Evolutionary conservation across 2,888 invertebrate species (phyloP).

Genomic region (Limnephilus rhombicus): DNA sequence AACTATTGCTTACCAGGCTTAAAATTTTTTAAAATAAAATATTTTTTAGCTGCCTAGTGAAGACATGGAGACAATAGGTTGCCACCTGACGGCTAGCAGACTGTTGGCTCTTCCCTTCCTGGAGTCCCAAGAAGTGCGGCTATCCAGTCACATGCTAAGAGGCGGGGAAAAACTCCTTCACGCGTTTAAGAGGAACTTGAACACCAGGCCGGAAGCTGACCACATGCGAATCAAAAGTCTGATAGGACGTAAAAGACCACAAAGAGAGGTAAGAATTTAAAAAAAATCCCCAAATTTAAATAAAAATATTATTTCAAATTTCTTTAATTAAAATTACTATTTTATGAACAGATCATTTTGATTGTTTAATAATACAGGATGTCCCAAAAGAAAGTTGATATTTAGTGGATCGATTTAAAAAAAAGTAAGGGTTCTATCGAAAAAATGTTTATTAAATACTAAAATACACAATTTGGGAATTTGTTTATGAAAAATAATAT

Average conservation of each 20-base stretch:
- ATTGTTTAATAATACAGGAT: too few species aligned
- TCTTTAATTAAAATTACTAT: too few species aligned
- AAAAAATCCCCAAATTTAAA: not conserved
- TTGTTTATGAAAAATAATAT: too few species aligned
- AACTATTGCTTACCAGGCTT: too few species aligned
- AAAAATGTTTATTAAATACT: too few species aligned
- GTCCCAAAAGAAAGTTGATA: too few species aligned
- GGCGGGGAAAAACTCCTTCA: not conserved
- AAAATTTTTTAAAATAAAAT: not conserved
- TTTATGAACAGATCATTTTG: too few species aligned
- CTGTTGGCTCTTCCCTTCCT: not conserved
- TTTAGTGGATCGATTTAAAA: too few species aligned
- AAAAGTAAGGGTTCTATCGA: too few species aligned
- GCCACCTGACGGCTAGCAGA: not conserved
- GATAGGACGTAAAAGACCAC: not conserved
- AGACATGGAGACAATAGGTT: not conserved
- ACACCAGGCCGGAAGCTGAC: not conserved
- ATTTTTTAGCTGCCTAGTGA: not conserved
- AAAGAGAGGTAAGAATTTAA: slow-evolving; percentile 7
- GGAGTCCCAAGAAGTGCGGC: not conserved
- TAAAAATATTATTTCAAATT: not conserved
- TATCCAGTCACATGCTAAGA: not conserved
- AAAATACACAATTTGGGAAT: too few species aligned
- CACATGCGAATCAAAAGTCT: not conserved
- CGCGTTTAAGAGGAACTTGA: not conserved